Conservation (phyloP, 2,888 invertebrate genomes). For the Blastobasis adustella region DNA sequence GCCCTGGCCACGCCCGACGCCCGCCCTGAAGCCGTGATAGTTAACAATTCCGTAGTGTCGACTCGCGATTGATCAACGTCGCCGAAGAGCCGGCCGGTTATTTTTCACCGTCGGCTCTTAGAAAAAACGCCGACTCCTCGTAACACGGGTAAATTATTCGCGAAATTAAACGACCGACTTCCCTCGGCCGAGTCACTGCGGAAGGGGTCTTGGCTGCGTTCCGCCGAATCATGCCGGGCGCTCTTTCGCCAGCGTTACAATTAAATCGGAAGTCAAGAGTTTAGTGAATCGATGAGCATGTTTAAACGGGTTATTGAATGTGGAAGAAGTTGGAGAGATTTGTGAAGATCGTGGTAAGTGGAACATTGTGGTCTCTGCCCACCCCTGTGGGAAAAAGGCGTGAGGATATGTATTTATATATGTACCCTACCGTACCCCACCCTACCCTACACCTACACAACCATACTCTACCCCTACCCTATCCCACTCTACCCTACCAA, state of each 20-base stretch:
- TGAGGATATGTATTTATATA: background rate
- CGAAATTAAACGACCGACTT: constrained; percentile 28
- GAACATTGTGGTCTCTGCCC: no score
- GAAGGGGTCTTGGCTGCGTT: constrained; percentile 12
- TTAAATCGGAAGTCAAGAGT: constrained; percentile 1
- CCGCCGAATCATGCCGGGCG: constrained; percentile 17
- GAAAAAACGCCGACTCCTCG: constrained; percentile 8
- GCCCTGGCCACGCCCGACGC: no score
- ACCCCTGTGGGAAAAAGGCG: no score
- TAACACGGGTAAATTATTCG: constrained; percentile 22
- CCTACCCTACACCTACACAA: no score
- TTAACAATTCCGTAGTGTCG: no score
- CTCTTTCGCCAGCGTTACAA: background rate
- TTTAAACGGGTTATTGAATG: background rate
- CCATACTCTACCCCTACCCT: no score
- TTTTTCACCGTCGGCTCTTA: background rate
- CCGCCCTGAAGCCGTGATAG: no score
- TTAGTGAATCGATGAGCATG: background rate
- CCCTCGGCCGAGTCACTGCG: constrained; percentile 14
- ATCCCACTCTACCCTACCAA: no score
- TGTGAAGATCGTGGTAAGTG: no score
- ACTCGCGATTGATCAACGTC: no score
- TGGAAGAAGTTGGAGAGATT: no score
- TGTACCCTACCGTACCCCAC: background rate
- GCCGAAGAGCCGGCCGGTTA: no score